Base-by-base conservation (phyloP, 2,113 vertebrate species). In the Halcyon malimbica region DNA sequence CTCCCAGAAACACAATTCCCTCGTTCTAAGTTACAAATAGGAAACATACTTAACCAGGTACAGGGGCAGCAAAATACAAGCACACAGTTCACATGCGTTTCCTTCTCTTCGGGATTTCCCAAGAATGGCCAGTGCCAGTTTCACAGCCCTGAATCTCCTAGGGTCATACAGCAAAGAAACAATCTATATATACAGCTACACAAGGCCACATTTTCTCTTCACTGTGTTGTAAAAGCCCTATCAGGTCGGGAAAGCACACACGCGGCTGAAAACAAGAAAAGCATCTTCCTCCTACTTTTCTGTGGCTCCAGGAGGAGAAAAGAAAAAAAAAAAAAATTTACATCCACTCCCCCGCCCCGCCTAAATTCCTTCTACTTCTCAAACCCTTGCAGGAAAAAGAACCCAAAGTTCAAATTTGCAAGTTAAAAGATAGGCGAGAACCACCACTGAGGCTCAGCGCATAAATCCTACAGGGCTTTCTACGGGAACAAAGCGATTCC, bases 381-480 rank as follows among this genome's bases (percentile, higher is more conserved):
- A 56, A 60, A 42, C 59, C 53, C 13, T 16, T 62, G 31, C 39
- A 63, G 25, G 41, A 7, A 70, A 54, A 12, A 1, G 11, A 75
- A 28, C 10, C 6, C 2, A 6, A 10, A 69, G 29, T 46, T 73
- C 19, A 14, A 50, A 65, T 81, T 75, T 48, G 24, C 46, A 83
- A 87, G 46, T 77, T 41, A 85, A 93, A 85, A 54, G 79, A 37
- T 2, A 51, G 0, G 1, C 1, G 3, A 73, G 20, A 48, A 11
- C 39, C 65, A 13, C 26, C 53, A 19, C 0, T 15, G 8, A 48
- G 24, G 25, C 8, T 11, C 9, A 33, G 19, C 1, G 16, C 48
- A 7, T 12, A 71, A 35, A 5, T 18, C 24, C 23, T 7, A 4
- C 2, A 9, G 31, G 11, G 48, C 50, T 74, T 63, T 70, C 44